phyloP scores from a whole-genome alignment of 2,113 vertebrate genomes.

The Corydoras sp. region DNA sequence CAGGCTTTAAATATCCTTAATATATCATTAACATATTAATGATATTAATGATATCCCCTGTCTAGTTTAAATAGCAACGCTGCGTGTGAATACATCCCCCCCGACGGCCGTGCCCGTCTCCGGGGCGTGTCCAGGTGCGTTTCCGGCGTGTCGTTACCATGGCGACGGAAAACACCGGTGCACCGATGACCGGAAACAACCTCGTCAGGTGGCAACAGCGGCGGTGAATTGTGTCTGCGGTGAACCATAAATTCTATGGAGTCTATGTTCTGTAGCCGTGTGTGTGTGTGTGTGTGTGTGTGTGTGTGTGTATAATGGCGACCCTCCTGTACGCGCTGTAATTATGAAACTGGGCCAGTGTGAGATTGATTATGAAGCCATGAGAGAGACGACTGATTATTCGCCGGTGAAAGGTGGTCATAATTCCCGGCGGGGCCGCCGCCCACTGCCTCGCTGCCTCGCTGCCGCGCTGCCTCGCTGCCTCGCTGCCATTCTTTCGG shows the following conservation, averaged over 20 bases:
- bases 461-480: slow-evolving; percentile 29
- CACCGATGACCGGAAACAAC: too few relatives aligned
- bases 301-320: slow-evolving; percentile 21
- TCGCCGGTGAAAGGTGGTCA: slow-evolving; percentile 44
- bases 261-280: neutral
- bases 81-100: too few relatives aligned
- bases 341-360: slow-evolving; percentile 44
- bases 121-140: too few relatives aligned
- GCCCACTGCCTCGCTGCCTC: slow-evolving; percentile 32
- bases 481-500: slow-evolving; percentile 34
- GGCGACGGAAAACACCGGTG: too few relatives aligned
- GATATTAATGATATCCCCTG: too few relatives aligned
- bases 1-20: too few relatives aligned
- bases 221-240: too few relatives aligned
- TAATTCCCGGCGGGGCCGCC: slow-evolving; percentile 32
- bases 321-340: slow-evolving; percentile 39
- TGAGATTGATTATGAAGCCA: slow-evolving; percentile 46
- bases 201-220: too few relatives aligned
- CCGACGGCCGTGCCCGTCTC: too few relatives aligned
- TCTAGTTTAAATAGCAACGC: too few relatives aligned
- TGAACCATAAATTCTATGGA: neutral
- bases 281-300: slow-evolving; percentile 7
- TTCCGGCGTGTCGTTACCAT: too few relatives aligned
- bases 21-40: too few relatives aligned
- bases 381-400: slow-evolving; percentile 40